These are phyloP conservation scores for Hyla sarda DNA, from an alignment of 2,113 vertebrate genomes.

Conservation along the genomic window DNA sequence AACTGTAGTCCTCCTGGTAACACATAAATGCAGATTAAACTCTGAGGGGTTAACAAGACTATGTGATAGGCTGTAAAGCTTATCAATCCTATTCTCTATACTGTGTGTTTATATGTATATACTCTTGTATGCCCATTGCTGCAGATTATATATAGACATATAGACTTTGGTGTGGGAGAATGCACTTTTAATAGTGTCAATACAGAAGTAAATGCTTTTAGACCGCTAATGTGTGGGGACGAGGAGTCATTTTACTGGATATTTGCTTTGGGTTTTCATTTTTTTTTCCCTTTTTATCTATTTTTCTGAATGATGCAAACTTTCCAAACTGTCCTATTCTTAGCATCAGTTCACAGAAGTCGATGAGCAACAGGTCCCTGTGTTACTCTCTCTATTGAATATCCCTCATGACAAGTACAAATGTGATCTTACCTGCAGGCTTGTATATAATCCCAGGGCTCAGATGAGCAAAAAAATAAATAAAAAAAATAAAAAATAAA, in stretches of 20 bases:
- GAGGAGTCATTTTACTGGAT: not conserved
- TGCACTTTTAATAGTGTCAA: not conserved
- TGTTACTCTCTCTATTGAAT: conserved; percentile 72
- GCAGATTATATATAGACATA: not conserved
- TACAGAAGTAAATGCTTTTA: not conserved
- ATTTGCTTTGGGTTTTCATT: not conserved
- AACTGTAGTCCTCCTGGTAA: not conserved
- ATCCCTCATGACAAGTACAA: conserved; percentile 64
- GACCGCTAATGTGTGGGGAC: not conserved
- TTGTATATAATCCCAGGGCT: conserved; percentile 65
- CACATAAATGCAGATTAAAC: not conserved
- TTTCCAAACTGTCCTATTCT: conserved; percentile 27
- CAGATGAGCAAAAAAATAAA: conserved; percentile 64
- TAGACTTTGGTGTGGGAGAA: not conserved
- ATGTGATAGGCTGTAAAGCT: not conserved
- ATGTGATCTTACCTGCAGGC: conserved; percentile 76
- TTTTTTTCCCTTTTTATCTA: not conserved
- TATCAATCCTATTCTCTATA: not conserved
- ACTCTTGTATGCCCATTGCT: not conserved
- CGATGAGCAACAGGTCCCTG: conserved; percentile 88
- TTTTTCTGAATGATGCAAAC: not conserved
- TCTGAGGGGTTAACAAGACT: not conserved
- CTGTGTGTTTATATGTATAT: not conserved
- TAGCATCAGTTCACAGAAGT: conserved; percentile 64
- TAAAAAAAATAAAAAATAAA: too few species aligned